These are phyloP conservation scores for Noctua janthina DNA, from an alignment of 2,888 invertebrate species.

Conservation along the genomic window DNA sequence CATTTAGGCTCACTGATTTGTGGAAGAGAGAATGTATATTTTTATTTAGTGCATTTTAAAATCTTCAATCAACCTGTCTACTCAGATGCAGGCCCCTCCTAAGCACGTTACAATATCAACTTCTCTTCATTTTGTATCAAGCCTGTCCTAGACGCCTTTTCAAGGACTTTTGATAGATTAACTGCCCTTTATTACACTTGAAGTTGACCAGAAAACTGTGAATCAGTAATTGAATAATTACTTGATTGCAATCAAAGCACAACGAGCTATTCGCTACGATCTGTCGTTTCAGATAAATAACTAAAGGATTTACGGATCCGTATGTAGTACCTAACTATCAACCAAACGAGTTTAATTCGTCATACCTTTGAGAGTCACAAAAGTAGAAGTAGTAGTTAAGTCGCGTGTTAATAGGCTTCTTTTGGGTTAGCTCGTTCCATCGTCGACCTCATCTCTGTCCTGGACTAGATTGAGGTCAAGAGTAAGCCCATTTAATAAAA, in stretches of 20 bases:
- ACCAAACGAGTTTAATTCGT: not conserved
- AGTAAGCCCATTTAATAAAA: too few species aligned
- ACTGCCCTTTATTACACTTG: not conserved
- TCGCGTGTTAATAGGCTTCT: too few species aligned
- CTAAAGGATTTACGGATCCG: not conserved
- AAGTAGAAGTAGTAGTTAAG: not conserved
- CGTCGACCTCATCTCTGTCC: too few species aligned
- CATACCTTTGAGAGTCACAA: not conserved
- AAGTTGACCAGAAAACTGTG: not conserved
- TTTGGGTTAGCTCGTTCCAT: too few species aligned
- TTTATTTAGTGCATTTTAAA: not conserved
- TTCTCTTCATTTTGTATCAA: not conserved
- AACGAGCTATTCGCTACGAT: not conserved
- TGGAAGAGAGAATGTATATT: not conserved
- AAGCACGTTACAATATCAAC: not conserved
- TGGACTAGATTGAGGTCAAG: too few species aligned
- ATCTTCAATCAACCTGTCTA: not conserved
- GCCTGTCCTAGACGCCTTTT: not conserved
- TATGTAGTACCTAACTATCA: not conserved
- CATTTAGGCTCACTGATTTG: constrained; percentile 43
- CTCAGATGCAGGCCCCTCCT: not conserved
- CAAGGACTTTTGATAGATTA: not conserved
- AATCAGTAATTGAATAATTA: not conserved
- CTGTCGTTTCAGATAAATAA: not conserved
- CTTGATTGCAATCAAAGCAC: not conserved